Conservation (phyloP, 2,113 vertebrate species). For the Brachyhypopomus occidentalis region DNA sequence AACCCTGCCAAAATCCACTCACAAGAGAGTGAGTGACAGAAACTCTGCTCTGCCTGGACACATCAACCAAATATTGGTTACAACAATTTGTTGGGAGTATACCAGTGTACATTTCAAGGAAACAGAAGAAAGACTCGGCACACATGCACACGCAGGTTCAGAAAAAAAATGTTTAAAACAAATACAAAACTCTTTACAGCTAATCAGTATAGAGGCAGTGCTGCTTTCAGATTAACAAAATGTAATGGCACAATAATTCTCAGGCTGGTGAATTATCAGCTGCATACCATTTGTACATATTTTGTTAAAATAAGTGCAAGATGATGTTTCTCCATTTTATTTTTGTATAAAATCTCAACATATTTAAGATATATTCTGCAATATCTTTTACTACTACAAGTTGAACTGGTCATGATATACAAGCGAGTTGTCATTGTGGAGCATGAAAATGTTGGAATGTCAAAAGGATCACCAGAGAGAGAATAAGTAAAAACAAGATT, state of each 20-base stretch:
- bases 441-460: background rate
- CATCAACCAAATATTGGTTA: background rate
- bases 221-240: too few relatives aligned
- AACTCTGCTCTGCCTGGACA: background rate
- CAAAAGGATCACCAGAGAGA: background rate
- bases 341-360: conserved; percentile 20
- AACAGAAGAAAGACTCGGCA: background rate
- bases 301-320: background rate
- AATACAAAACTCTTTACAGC: too few relatives aligned
- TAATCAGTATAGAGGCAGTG: too few relatives aligned
- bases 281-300: background rate
- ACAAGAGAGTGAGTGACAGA: background rate
- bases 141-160: too few relatives aligned
- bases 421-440: background rate
- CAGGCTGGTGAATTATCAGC: background rate
- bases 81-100: background rate
- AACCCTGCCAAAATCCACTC: background rate
- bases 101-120: conserved; percentile 1
- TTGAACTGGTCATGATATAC: background rate
- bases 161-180: too few relatives aligned
- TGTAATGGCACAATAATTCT: background rate
- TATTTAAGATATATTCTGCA: conserved; percentile 18
- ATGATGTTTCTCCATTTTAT: background rate
- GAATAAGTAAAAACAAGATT: background rate
- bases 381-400: background rate